Evolutionary conservation across 2,888 invertebrate genomes (phyloP).

Genomic region (Cerceris ruficornis): DNA sequence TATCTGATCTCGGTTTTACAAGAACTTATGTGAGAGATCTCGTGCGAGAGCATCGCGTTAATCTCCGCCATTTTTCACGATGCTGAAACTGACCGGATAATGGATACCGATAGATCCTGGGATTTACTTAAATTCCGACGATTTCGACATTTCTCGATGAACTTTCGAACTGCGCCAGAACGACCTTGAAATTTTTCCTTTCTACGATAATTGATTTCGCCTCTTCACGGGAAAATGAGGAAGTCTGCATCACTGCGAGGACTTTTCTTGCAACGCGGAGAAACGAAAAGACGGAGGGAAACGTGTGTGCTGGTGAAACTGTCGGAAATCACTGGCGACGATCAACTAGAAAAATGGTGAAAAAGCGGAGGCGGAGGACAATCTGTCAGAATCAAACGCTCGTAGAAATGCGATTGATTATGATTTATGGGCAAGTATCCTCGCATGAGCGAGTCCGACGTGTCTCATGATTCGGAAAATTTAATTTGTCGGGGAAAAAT

Average conservation of each 20-base stretch:
- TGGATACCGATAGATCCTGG: slow-evolving; percentile 42
- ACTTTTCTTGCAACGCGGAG: too few relatives aligned
- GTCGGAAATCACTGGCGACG: neutral
- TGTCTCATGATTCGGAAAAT: slow-evolving; percentile 73
- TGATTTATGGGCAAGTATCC: slow-evolving; percentile 71
- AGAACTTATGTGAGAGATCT: slow-evolving; percentile 71
- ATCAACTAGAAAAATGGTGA: neutral
- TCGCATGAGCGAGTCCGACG: slow-evolving; percentile 56
- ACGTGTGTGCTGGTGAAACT: neutral
- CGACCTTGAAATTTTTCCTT: neutral
- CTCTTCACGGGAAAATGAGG: too few relatives aligned
- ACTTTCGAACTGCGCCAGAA: neutral
- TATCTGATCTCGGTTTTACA: slow-evolving; percentile 47
- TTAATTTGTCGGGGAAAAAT: slow-evolving; percentile 55
- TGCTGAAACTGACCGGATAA: slow-evolving; percentile 23
- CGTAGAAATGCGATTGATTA: slow-evolving; percentile 71
- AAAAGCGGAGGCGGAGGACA: slow-evolving; percentile 26
- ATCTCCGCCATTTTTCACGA: slow-evolving; percentile 64
- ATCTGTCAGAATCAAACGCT: slow-evolving; percentile 62
- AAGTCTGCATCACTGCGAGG: too few relatives aligned
- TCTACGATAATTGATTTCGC: too few relatives aligned
- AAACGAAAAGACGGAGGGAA: too few relatives aligned
- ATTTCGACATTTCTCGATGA: slow-evolving; percentile 14
- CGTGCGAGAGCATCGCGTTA: slow-evolving; percentile 56
- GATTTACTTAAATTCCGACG: slow-evolving; percentile 26